Evolutionary conservation across 2,797 vertebrate genomes (phyloP), one percentile per base, ranked within the genome.

Genomic region (Hirundo rustica): DNA sequence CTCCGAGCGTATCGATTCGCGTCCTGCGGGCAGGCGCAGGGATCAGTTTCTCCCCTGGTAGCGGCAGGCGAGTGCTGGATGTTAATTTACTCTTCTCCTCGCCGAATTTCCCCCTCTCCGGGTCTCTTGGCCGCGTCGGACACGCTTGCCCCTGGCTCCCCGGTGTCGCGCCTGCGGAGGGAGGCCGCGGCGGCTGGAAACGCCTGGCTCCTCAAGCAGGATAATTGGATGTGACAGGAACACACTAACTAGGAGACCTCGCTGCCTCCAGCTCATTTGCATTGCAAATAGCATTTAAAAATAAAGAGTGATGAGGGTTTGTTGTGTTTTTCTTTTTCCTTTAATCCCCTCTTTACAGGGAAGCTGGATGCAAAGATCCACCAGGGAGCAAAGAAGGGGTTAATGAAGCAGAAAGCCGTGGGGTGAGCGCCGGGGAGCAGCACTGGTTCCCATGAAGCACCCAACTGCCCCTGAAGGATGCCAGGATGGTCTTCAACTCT

Each of bases 351-450:
- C 87, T 88, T 96, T 93, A 85, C 96, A 98, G 99, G 99, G 99
- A 99, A 99, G 97, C 98, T 99, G 98, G 99, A 99, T 97, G 98
- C 98, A 79, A 99, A 99, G 95, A 98, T 98, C 97, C 99, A 99
- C 97, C 99, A 99, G 97, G 99, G 99, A 97, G 99, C 99, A 89
- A 99, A 99, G 98, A 99, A 99, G 98, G 99, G 98, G 97, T 98
- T 99, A 98, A 98, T 99, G 98, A 98, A 96, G 96, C 98, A 98
- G 93, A 98, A 99, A 86, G 97, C 97, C 10, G 96, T 96, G 75
- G 96, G 97, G 57, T 99, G 97, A 97, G 75, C 55, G 3, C 11
- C 16, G 2, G 42, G 90, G 95, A 96, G 57, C 67, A 81, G 38
- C 30, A 2, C 44, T 9, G 2, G 14, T 91, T 92, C 68, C 89